Evolutionary conservation across 2,797 vertebrate genomes (phyloP).

Genomic region (Lycodopsis pacificus): DNA sequence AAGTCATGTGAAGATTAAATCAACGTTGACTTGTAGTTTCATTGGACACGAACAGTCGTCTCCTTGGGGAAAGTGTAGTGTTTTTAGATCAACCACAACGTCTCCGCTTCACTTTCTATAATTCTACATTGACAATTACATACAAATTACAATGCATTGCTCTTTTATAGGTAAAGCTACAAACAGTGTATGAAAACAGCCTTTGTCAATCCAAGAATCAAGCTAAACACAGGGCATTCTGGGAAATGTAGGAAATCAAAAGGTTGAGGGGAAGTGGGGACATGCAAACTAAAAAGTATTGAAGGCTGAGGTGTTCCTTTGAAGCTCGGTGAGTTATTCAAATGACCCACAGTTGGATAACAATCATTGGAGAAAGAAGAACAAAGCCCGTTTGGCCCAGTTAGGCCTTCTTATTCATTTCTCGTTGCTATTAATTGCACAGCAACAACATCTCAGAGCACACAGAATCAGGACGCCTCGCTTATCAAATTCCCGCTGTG

Average conservation of each 20-base stretch:
- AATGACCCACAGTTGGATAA: neutral
- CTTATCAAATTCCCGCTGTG: neutral
- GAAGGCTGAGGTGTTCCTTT: neutral
- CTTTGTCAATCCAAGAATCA: neutral
- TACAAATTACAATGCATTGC: neutral
- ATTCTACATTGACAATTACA: neutral
- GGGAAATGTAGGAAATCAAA: neutral
- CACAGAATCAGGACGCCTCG: neutral
- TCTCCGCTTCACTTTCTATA: neutral
- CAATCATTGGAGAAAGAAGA: slow-evolving; percentile 4
- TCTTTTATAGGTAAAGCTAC: neutral
- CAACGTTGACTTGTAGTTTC: neutral
- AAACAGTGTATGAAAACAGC: neutral
- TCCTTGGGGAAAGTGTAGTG: neutral
- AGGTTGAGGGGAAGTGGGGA: neutral
- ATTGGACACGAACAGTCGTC: neutral
- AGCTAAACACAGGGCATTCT: neutral
- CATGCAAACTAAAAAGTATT: neutral
- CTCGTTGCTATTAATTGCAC: slow-evolving; percentile 2
- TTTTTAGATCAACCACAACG: neutral
- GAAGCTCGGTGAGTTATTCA: neutral
- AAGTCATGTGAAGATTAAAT: neutral
- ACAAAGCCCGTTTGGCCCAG: slow-evolving; percentile 21
- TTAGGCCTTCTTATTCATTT: slow-evolving; percentile 6
- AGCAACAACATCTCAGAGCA: slow-evolving; percentile 16